These are phyloP conservation scores for Drosophila tanythrix DNA, from an alignment of 2,888 invertebrate species.

Conservation along the genomic window DNA sequence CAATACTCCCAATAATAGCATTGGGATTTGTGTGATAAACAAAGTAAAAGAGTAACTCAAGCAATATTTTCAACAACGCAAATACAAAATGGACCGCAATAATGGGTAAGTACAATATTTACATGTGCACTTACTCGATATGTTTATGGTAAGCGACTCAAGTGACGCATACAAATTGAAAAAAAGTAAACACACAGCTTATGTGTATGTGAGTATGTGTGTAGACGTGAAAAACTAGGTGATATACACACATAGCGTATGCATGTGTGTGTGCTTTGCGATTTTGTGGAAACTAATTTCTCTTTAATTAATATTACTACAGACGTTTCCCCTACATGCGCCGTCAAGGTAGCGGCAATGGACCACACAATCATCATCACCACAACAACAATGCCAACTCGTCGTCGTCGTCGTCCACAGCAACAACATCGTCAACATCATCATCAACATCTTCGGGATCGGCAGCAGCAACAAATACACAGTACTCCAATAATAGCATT, in stretches of 20 bases:
- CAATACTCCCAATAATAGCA: constrained; percentile 59
- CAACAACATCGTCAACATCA: constrained; percentile 62
- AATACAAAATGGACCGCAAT: constrained; percentile 82
- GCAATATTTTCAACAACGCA: constrained; percentile 38
- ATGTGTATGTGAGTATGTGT: constrained; percentile 8
- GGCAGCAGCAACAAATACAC: constrained; percentile 53
- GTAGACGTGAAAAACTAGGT: constrained; percentile 19
- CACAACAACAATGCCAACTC: constrained; percentile 75
- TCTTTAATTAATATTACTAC: constrained; percentile 24
- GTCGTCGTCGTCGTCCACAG: constrained; percentile 59
- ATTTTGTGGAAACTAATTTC: constrained; percentile 22
- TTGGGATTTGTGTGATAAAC: constrained; percentile 67
- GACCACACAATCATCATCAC: constrained; percentile 75
- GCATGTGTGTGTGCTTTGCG: constrained; percentile 10
- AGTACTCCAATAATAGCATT: constrained; percentile 72
- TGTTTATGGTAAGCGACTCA: constrained; percentile 15
- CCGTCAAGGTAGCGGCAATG: constrained; percentile 78
- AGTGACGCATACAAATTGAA: constrained; percentile 56
- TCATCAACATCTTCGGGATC: constrained; percentile 69
- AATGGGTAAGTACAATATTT: constrained; percentile 76
- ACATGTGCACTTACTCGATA: neutral
- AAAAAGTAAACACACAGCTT: constrained; percentile 52
- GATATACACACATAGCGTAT: constrained; percentile 20
- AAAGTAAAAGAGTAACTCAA: constrained; percentile 40
- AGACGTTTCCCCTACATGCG: constrained; percentile 83